These are phyloP conservation scores for Belgica antarctica DNA, from an alignment of 2,888 invertebrate species.

Conservation along the genomic window DNA sequence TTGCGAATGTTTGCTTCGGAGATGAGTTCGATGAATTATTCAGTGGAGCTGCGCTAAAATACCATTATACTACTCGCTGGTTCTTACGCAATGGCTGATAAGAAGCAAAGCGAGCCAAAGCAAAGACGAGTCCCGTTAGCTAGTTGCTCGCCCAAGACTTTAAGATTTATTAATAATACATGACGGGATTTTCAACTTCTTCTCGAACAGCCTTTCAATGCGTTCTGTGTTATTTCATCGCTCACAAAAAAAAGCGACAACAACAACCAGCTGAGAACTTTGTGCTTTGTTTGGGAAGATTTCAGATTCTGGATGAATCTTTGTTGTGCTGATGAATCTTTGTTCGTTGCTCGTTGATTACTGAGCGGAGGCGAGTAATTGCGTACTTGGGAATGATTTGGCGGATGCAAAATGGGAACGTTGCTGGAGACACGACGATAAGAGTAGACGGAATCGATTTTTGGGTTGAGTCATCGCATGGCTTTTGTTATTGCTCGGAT, in stretches of 20 bases:
- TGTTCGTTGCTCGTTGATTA: not conserved
- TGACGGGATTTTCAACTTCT: slow-evolving; percentile 14
- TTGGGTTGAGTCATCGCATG: not conserved
- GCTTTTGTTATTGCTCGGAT: not conserved
- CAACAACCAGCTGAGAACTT: not conserved
- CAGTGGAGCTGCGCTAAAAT: not conserved
- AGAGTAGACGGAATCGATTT: not conserved
- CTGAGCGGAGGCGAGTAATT: not conserved
- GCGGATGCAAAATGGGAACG: not conserved
- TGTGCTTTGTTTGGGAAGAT: not conserved
- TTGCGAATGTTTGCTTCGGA: not conserved
- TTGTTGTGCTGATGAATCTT: not conserved
- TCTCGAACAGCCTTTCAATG: not conserved
- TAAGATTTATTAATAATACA: slow-evolving; percentile 12
- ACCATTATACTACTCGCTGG: not conserved
- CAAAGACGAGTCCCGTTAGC: not conserved
- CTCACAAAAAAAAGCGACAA: not conserved
- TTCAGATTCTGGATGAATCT: not conserved
- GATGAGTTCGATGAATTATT: not conserved
- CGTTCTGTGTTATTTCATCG: slow-evolving; percentile 13
- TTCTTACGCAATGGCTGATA: not conserved
- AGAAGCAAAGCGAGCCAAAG: not conserved
- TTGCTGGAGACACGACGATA: not conserved
- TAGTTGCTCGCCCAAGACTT: not conserved
- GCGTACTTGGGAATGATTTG: not conserved